Base-by-base conservation (phyloP, 2,113 vertebrate species). In the Rissa tridactyla region DNA sequence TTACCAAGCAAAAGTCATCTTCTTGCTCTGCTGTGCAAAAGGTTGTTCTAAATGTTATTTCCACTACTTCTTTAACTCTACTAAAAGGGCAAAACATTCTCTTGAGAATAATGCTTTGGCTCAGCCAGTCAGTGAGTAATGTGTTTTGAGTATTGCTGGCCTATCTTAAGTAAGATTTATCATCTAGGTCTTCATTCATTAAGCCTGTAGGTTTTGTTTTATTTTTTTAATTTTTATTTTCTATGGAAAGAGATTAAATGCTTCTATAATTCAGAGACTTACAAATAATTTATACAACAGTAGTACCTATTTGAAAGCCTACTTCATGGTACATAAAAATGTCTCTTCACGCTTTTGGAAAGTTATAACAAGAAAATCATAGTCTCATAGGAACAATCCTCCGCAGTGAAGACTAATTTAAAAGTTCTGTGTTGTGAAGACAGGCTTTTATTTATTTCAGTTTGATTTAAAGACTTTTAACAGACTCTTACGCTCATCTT, bases 21-120 rank as follows among this genome's bases (percentile, higher is more conserved):
- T 83, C 79, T 82, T 82, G 36, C 52, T 92, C 57, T 76, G 36
- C 61, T 80, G 34, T 72, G 69, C 40, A 91, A 64, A 81, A 60
- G 19, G 22, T 84, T 94, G 92, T 76, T 80, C 72, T 87, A 94
- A 89, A 87, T 72, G 82, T 62, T 94, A 58, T 84, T 94, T 91
- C 68, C 52, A 69, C 61, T 69, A 82, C 66, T 92, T 82, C 68
- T 71, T 91, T 61, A 95, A 84, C 57, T 80, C 61, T 47, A 65
- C 2, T 12, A 20, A 95, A 88, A 94, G 70, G 36, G 70, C 40
- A 95, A 86, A 89, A 60, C 2, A 9, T 76, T 92, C 61, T 69
- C 73, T 92, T 76, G 73, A 87, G 83, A 92, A 87, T 86, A 91
- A 60, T 52, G 19, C 10, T 92, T 86, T 89, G 83, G 19, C 52